A percentile compares a stretch with the other conserved stretches of the same genome.
phyloP scores from a whole-genome alignment of 2,888 invertebrate genomes.

The Latrodectus hesperus region DNA sequence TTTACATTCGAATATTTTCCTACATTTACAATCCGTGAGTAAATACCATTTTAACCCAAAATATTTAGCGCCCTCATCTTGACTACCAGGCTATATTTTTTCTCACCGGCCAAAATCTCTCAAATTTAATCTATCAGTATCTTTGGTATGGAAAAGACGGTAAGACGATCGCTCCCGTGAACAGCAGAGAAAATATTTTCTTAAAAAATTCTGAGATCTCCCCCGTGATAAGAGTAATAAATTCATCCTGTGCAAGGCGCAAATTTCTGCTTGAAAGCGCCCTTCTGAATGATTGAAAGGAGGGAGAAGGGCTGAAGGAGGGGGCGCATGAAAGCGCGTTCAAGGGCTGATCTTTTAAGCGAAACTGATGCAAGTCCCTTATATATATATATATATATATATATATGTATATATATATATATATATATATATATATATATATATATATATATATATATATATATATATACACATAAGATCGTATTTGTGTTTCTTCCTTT shows the following conservation, averaged over 20 bases:
- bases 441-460: slow-evolving; percentile 15
- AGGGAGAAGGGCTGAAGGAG: background rate
- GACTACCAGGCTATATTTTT: too few relatives aligned
- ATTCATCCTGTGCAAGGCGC: slow-evolving; percentile 41
- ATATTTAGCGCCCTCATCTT: too few relatives aligned
- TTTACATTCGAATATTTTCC: too few relatives aligned
- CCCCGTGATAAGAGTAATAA: slow-evolving; percentile 51
- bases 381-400: slow-evolving; percentile 13
- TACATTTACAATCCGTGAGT: too few relatives aligned
- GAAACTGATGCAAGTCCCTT: slow-evolving; percentile 39
- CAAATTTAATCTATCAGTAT: slow-evolving; percentile 48
- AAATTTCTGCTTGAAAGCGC: slow-evolving; percentile 56
- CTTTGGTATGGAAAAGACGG: slow-evolving; percentile 15
- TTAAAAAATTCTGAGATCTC: slow-evolving; percentile 44
- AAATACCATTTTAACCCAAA: too few relatives aligned
- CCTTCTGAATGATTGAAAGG: slow-evolving; percentile 43
- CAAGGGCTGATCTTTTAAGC: slow-evolving; percentile 11
- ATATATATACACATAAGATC: slow-evolving; percentile 7
- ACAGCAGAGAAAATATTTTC: slow-evolving; percentile 33
- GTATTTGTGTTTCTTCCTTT: background rate
- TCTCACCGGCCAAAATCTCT: background rate
- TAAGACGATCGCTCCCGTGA: slow-evolving; percentile 4
- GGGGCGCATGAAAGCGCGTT: slow-evolving; percentile 42
- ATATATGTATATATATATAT: slow-evolving; percentile 23
- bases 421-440: slow-evolving; percentile 21